Percentiles rank a stretch among this genome's conserved stretches.
These are phyloP conservation scores for Lanius collurio DNA, from an alignment of 2,113 vertebrate genomes.

Conservation along the genomic window DNA sequence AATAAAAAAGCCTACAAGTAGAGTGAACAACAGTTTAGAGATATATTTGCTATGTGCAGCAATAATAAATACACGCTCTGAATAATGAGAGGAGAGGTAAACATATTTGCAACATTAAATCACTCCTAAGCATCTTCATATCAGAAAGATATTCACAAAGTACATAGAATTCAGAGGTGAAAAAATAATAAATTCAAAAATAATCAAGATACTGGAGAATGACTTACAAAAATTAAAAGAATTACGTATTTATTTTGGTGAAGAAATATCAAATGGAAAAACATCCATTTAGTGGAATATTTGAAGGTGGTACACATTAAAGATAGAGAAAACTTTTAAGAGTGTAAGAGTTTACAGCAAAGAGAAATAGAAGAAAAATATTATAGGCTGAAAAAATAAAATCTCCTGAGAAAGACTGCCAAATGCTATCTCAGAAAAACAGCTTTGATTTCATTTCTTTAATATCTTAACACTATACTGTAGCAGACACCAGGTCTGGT, in stretches of 20 bases:
- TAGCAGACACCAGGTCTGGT: background rate
- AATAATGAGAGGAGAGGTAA: background rate
- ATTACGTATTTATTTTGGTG: background rate
- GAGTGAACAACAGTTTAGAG: background rate
- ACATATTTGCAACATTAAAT: slow-evolving; percentile 19
- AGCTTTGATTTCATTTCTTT: background rate
- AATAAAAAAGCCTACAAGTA: background rate
- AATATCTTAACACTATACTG: background rate
- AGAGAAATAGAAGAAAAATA: background rate
- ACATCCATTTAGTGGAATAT: background rate
- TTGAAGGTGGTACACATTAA: background rate
- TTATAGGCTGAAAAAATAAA: background rate
- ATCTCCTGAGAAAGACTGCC: background rate
- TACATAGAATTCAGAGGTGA: background rate
- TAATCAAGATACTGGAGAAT: background rate
- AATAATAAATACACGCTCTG: background rate
- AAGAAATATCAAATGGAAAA: background rate
- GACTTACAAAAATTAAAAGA: background rate
- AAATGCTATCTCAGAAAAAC: background rate
- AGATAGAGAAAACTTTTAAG: background rate
- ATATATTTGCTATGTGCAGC: background rate
- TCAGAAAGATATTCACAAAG: background rate
- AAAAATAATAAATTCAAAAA: background rate
- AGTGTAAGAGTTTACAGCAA: background rate
- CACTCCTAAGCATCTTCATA: background rate